A percentile compares a stretch with the other conserved stretches of the same genome.
Evolutionary conservation across 1,140 invertebrate species (phyloP).

Genomic region (Drosophila aff.): DNA sequence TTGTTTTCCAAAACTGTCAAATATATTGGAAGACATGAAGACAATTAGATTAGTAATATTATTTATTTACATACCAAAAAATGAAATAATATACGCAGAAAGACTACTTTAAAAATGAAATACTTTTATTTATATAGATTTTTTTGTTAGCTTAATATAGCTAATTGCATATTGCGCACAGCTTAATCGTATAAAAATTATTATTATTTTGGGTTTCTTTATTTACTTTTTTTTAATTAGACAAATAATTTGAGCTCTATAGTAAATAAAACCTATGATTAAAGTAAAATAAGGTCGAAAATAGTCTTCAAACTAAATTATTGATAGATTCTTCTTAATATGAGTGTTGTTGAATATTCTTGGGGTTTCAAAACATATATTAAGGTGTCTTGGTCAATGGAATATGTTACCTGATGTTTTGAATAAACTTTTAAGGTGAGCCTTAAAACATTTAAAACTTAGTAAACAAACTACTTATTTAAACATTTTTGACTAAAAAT

Average conservation of each 20-base stretch:
- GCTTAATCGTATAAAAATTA: conserved; percentile 26
- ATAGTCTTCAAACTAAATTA: conserved; percentile 13
- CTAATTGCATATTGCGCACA: conserved; percentile 21
- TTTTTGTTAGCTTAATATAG: conserved; percentile 16
- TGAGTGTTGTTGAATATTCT: not conserved
- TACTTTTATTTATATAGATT: conserved; percentile 35
- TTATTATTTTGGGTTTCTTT: not conserved
- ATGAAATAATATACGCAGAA: too few species aligned
- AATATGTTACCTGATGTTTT: not conserved
- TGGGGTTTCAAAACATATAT: not conserved
- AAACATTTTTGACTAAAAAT: not conserved
- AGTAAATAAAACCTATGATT: conserved; percentile 19
- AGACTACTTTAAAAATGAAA: conserved; percentile 12
- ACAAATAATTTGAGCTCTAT: conserved; percentile 24
- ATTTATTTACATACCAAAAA: too few species aligned
- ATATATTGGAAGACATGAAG: too few species aligned
- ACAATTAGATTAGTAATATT: too few species aligned
- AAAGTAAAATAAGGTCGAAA: conserved; percentile 17
- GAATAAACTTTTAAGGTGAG: not conserved
- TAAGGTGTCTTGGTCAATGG: not conserved
- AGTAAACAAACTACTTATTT: not conserved
- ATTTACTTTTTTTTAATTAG: conserved; percentile 8
- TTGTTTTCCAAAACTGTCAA: too few species aligned
- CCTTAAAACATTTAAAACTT: not conserved
- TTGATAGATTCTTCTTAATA: conserved; percentile 3